Base-by-base conservation (phyloP, 2,888 invertebrate species). In the Ligdia adustata region DNA sequence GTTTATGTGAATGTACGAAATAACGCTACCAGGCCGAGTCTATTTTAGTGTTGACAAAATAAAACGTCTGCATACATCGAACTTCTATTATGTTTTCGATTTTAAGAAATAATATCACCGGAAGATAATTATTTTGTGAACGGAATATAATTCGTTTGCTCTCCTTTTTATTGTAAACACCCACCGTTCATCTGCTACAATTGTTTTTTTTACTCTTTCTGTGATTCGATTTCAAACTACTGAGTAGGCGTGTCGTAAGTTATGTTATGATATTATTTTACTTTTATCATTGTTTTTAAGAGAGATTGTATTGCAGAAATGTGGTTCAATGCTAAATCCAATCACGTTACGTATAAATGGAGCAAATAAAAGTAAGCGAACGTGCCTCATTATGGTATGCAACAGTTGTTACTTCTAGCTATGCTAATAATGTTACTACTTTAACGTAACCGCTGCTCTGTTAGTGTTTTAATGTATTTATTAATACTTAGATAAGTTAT, bases 361-460 rank as follows among this genome's bases (percentile, higher is more conserved):
- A 22, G 15, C 11, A 35, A 35, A 34, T 35, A 40, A 40, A 41
- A 41, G 12, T 33, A 2, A 27, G 9, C 4, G 20, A 42, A 42
- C 33, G 42, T 42, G 40, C 9, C 14, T 31, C 27, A 31, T 31
- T 39, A 14, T 1, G 0, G 27, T 7, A 18, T 42, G 28, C 34
- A 37, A 27, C 16, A 16, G 15, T 35, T 24, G 7, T 22, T 26
- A 24, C 24, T 6, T 31, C 16, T 11, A 20, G 28, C 16, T 27
- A 29, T 34, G 34, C 33, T 22, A 45, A 41, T 26, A 33, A 32
- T 11, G 15, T 16, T 46, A 46, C 28, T 22, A 39, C 13, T 33
- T 32, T 20, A 29, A 34, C 28, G 38, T 33, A 33, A 45, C 35
- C 16, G 4, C 12, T 26, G 29, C 26, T 31, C 18, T 22, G 40